Evolutionary conservation across 2,113 vertebrate genomes (phyloP).

Genomic region (Cranoglanis bouderius): DNA sequence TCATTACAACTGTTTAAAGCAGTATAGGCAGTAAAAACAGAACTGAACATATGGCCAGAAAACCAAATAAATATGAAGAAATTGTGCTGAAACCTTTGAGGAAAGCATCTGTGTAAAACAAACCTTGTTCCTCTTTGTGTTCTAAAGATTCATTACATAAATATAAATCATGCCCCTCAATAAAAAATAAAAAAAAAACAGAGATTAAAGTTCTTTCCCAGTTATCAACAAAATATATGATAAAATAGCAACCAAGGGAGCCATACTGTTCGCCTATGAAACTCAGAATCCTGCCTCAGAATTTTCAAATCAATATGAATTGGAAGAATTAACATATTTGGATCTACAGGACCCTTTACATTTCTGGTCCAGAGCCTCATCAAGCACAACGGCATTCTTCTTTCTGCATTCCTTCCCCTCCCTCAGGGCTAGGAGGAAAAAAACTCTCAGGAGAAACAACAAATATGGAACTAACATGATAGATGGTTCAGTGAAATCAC

Average conservation of each 20-base stretch:
- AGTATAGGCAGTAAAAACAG: not conserved
- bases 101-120: conserved; percentile 1
- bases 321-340: not conserved
- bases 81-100: not conserved
- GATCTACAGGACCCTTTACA: conserved; percentile 27
- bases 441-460: conserved; percentile 26
- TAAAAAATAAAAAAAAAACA: not conserved
- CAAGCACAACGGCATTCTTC: conserved; percentile 12
- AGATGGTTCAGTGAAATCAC: not conserved
- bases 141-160: conserved; percentile 19
- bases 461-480: conserved; percentile 34
- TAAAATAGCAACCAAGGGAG: not conserved
- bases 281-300: not conserved
- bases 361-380: conserved; percentile 15
- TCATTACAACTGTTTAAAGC: not conserved
- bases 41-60: not conserved
- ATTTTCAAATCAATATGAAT: conserved; percentile 9
- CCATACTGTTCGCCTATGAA: not conserved
- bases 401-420: conserved; percentile 32
- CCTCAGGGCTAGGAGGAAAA: conserved; percentile 7
- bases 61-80: not conserved
- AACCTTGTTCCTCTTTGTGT: conserved; percentile 13
- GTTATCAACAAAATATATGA: conserved; percentile 33
- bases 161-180: conserved; percentile 35
- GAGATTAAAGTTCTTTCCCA: not conserved